Evolutionary conservation across 1,140 invertebrate species (phyloP), one percentile per base, ranked within the genome.

Genomic region (Luehdorfia chinensis): DNA sequence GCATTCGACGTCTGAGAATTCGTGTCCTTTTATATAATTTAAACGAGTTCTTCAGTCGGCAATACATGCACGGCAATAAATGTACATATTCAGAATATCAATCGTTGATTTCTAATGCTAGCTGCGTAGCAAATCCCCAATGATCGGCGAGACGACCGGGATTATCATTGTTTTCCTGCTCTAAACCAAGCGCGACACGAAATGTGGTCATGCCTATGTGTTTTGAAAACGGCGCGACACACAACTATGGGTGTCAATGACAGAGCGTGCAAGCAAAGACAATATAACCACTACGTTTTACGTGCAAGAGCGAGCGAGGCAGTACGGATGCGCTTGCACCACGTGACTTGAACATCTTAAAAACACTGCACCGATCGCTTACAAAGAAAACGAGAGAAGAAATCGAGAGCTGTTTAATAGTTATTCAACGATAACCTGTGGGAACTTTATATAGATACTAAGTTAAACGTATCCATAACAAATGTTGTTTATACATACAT

Each of bases 51-150:
- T 14, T 41, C 49, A 56, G 56, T 50, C 49, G 59, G 25, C 27
- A 37, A 55, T 50, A 54, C 28, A 45, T 19, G 50, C 44, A 51
- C 47, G 49, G 43, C 46, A n/a, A n/a, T n/a, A n/a, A n/a, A n/a
- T 45, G 41, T 51, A 39, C 51, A 49, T n/a, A n/a, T 33, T 52
- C 51, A 11, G 61, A 68, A 65, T 68, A 68, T 55, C 52, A 68
- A 68, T 64, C 36, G 49, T 49, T 54, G 31, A 64, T 65, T 65
- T 61, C 55, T 61, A 68, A 68, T 68, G 57, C 65, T 58, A 67
- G 61, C 55, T 53, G 60, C 65, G 60, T 58, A 50, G 53, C 61
- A 57, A 65, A 59, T 65, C 58, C 55, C 64, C 57, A 55, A 55
- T 52, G 64, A 55, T 54, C 56, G 41, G 45, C 57, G 47, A 37